Conservation (phyloP, 2,888 invertebrate species). For the Carcina quercana region DNA sequence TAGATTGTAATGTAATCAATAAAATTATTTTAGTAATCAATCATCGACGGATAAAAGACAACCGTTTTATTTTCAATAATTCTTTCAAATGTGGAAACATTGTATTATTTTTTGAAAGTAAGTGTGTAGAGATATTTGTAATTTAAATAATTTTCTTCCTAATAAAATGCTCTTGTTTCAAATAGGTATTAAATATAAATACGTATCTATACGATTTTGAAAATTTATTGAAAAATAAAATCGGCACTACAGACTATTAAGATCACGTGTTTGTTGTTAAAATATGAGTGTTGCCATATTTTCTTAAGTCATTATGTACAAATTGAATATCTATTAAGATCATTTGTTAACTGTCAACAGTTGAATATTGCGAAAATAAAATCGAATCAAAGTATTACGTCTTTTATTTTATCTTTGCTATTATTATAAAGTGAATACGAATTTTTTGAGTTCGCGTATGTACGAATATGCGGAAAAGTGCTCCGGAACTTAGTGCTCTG, state of each 20-base stretch:
- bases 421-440: too few species aligned
- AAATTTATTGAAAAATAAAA: too few species aligned
- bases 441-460: too few species aligned
- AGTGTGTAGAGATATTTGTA: not conserved
- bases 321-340: constrained; percentile 73
- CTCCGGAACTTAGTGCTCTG: too few species aligned
- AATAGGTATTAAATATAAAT: constrained; percentile 3
- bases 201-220: too few species aligned
- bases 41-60: constrained; percentile 16
- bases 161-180: constrained; percentile 3
- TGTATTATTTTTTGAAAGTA: constrained; percentile 2
- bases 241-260: constrained; percentile 27
- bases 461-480: too few species aligned
- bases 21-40: too few species aligned
- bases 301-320: constrained; percentile 74
- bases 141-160: constrained; percentile 6
- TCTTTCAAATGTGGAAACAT: not conserved
- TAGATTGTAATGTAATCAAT: too few species aligned
- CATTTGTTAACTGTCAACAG: constrained; percentile 75
- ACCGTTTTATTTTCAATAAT: too few species aligned
- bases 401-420: constrained; percentile 40
- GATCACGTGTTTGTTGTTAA: constrained; percentile 63
- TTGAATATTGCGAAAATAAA: constrained; percentile 74
- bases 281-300: constrained; percentile 74
- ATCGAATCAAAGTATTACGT: constrained; percentile 45